Base-by-base conservation (phyloP, 2,797 vertebrate genomes). In the Antennarius maculatus region DNA sequence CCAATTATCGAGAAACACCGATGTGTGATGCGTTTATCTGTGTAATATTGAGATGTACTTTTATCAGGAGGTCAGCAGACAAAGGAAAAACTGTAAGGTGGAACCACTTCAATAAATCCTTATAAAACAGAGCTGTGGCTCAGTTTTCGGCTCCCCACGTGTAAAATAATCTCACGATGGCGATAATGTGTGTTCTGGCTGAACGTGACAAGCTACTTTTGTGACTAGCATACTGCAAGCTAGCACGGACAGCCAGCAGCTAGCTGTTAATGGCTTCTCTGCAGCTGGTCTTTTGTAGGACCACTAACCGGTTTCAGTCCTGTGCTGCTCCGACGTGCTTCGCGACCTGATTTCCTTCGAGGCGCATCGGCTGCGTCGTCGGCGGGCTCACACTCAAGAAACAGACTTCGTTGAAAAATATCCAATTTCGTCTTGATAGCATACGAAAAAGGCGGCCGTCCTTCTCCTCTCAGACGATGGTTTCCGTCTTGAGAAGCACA, bases 301-400 rank as follows among this genome's bases (percentile, higher is more conserved):
- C 23, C 1, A 86, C 87, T 86, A 89, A 87, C 90, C 34, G 68
- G 66, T 66, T 43, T 16, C 13, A 27, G 58, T 42, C 75, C 69
- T 55, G 54, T n/a, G 77, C 11, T 29, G 18, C n/a, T 66, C 48
- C 3, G 5, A 23, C 4, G 54, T 52, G 34, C 61, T 57, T 39
- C 50, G 1, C 48, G 46, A 8, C n/a, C 48, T 7, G 12, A 16
- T 28, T 31, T 54, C 65, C 69, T 64, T 46, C 8, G 42, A 37
- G 23, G 29, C 5, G 48, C 3, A 6, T 42, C 57, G 0, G n/a
- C 52, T 70, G 54, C 62, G 66, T 55, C 6, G 34, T 66, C 62
- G 2, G 16, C 12, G 12, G 13, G 42, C 1, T 7, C 47, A 45
- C 6, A 41, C 49, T 29, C 29, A 12, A 54, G 14, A 0, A 12